Evolutionary conservation across 2,888 invertebrate species (phyloP).

Genomic region (Meloe dianella): DNA sequence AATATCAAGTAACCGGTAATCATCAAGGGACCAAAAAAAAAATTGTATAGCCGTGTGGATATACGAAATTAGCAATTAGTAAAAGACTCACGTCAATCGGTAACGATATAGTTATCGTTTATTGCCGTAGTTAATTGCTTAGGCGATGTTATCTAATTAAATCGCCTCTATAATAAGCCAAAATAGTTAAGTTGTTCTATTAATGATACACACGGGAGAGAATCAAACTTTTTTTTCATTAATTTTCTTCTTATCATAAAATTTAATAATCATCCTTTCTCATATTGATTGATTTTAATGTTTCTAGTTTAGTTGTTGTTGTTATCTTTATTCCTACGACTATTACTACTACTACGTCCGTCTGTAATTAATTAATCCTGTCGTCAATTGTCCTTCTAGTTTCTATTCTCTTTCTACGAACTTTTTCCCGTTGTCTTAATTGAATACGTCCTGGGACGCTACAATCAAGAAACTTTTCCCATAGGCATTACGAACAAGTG

Average conservation of each 20-base stretch:
- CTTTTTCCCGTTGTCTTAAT: conserved; percentile 17
- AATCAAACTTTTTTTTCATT: not conserved
- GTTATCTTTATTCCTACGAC: not conserved
- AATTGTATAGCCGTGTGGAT: not conserved
- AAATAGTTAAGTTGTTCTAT: conserved; percentile 20
- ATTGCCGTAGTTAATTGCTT: conserved; percentile 37
- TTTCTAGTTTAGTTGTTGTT: not conserved
- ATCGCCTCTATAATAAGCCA: conserved; percentile 25
- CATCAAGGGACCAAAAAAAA: not conserved
- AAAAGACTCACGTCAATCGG: conserved; percentile 43
- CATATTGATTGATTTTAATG: not conserved
- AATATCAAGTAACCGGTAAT: not conserved
- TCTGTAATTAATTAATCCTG: conserved; percentile 13
- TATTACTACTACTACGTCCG: not conserved
- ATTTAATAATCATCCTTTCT: not conserved
- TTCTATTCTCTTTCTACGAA: conserved; percentile 2
- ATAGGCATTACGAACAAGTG: conserved; percentile 28
- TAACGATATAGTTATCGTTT: conserved; percentile 46
- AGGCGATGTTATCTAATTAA: conserved; percentile 25
- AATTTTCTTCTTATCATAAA: not conserved
- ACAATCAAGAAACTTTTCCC: conserved; percentile 18
- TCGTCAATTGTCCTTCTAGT: conserved; percentile 14
- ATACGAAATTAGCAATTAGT: conserved; percentile 34
- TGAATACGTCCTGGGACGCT: conserved; percentile 10
- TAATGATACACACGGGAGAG: not conserved